phyloP scores from a whole-genome alignment of 2,797 vertebrate genomes.

The Stomatorhinus walkeri region DNA sequence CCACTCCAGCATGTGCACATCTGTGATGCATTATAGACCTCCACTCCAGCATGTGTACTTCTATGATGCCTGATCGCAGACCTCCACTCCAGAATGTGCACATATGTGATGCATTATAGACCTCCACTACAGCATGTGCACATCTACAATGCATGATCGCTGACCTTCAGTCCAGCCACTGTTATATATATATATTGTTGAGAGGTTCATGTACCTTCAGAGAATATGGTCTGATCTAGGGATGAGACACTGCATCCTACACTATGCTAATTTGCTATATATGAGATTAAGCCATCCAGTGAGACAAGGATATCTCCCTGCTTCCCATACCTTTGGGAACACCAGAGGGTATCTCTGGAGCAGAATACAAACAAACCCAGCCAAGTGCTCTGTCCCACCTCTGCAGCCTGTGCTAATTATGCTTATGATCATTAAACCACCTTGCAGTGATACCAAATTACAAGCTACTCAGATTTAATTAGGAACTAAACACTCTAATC shows the following conservation, averaged over 20 bases:
- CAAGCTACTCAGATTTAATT: constrained; percentile 16
- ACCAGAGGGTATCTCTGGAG: neutral
- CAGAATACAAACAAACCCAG: neutral
- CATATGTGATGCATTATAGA: neutral
- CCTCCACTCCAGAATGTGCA: neutral
- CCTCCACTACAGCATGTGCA: neutral
- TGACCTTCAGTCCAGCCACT: neutral
- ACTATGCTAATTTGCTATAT: neutral
- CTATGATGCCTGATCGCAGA: too few species aligned
- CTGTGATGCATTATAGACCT: too few species aligned
- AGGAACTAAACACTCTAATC: neutral
- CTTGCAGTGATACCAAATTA: constrained; percentile 13
- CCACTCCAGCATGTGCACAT: too few species aligned
- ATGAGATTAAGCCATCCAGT: neutral
- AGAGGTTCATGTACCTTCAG: neutral
- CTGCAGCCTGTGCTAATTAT: neutral
- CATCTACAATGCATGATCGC: too few species aligned
- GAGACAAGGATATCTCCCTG: neutral
- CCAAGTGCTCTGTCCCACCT: neutral
- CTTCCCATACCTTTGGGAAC: neutral
- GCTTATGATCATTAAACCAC: constrained; percentile 10
- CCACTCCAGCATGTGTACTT: too few species aligned
- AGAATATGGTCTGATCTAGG: neutral
- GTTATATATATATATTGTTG: neutral
- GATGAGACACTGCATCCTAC: neutral